Evolutionary conservation across 2,888 invertebrate species (phyloP).

Genomic region (Ramazzottius varieornatus): DNA sequence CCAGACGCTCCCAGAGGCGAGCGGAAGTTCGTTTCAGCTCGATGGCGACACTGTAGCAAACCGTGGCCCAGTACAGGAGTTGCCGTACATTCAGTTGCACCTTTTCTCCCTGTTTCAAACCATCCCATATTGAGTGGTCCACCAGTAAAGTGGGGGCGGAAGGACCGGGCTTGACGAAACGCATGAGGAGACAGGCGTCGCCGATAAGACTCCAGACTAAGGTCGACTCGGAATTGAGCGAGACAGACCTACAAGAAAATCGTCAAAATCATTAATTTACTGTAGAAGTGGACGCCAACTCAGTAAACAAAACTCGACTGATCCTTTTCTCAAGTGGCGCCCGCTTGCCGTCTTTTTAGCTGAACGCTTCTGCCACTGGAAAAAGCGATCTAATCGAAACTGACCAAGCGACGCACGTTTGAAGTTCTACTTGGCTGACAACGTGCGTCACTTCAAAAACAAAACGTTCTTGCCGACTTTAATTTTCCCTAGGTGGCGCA

Average conservation of each 20-base stretch:
- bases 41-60: background rate
- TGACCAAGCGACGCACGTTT: too few relatives aligned
- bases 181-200: background rate
- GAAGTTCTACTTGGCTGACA: too few relatives aligned
- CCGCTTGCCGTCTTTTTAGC: too few relatives aligned
- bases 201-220: background rate
- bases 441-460: too few relatives aligned
- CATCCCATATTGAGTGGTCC: background rate
- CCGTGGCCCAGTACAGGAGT: background rate
- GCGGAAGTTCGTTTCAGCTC: background rate
- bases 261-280: background rate
- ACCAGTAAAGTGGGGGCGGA: background rate
- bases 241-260: background rate
- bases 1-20: background rate
- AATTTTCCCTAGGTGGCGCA: too few relatives aligned
- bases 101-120: background rate
- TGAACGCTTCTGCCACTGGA: too few relatives aligned
- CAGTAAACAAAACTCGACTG: background rate
- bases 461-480: too few relatives aligned
- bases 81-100: background rate
- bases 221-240: background rate
- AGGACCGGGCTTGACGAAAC: background rate
- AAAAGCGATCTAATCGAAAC: too few relatives aligned
- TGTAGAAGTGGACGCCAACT: background rate
- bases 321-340: too few relatives aligned